These are phyloP conservation scores for Manis crassicaudata DNA, from an alignment of 2,797 vertebrate species.

Conservation along the genomic window DNA sequence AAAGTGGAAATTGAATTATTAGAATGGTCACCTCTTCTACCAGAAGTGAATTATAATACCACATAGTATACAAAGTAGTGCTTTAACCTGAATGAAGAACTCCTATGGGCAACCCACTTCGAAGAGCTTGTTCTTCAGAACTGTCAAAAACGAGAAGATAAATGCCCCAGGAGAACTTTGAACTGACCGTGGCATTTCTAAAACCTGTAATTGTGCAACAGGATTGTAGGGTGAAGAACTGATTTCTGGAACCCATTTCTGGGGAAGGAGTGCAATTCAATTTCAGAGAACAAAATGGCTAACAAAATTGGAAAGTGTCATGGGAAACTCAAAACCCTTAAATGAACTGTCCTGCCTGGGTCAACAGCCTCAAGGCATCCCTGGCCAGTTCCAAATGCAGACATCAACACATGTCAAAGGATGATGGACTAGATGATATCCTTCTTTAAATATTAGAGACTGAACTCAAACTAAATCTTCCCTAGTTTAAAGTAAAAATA, in stretches of 20 bases:
- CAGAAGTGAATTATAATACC: neutral
- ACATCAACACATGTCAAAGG: neutral
- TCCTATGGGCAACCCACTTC: neutral
- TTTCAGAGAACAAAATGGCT: neutral
- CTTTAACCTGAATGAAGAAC: neutral
- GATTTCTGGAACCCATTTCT: neutral
- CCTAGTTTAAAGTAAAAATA: neutral
- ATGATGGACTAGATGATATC: neutral
- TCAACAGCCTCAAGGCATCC: neutral
- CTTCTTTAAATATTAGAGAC: neutral
- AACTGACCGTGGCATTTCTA: neutral
- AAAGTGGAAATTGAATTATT: slow-evolving; percentile 21
- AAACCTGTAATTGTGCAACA: neutral
- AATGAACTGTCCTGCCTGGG: neutral
- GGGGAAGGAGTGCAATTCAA: neutral
- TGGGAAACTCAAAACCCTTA: neutral
- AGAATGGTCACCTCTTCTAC: neutral
- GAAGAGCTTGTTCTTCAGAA: neutral
- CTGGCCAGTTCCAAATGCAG: neutral
- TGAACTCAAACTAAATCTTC: neutral
- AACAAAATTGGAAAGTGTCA: neutral
- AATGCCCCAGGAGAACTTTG: neutral
- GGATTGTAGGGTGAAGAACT: neutral
- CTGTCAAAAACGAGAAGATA: neutral
- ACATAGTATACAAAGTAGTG: neutral